phyloP scores from a whole-genome alignment of 1,140 invertebrate genomes.

The Drosophila sturtevanti region DNA sequence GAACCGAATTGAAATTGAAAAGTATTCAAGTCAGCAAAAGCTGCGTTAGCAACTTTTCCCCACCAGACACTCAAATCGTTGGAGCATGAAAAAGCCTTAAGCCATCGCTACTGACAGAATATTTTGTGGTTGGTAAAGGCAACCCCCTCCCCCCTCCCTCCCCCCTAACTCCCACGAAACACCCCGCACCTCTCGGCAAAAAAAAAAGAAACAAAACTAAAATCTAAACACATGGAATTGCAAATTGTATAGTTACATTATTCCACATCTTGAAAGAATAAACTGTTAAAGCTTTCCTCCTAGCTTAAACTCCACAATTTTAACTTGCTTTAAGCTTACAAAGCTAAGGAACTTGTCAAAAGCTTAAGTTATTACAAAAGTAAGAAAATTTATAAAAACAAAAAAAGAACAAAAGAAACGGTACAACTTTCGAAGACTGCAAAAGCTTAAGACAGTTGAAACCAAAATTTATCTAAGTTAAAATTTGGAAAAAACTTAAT shows the following conservation, averaged over 20 bases:
- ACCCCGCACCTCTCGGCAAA: too few species aligned
- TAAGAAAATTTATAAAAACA: neutral
- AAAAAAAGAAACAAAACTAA: neutral
- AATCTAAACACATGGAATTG: neutral
- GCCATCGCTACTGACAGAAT: neutral
- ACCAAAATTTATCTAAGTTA: neutral
- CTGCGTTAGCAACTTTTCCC: slow-evolving; percentile 32
- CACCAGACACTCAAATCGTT: slow-evolving; percentile 1
- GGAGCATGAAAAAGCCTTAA: slow-evolving; percentile 12
- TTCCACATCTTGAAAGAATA: neutral
- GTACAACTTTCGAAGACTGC: neutral
- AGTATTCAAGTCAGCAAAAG: slow-evolving; percentile 38
- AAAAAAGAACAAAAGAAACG: too few species aligned
- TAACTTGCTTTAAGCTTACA: neutral
- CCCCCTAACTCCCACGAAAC: too few species aligned
- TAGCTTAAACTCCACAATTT: neutral
- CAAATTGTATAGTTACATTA: neutral
- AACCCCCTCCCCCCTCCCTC: too few species aligned
- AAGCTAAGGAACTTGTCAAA: neutral
- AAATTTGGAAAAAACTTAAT: too few species aligned
- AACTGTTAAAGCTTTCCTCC: neutral
- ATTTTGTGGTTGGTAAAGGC: neutral
- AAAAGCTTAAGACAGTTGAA: neutral
- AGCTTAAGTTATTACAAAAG: neutral
- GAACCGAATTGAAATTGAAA: slow-evolving; percentile 21